Evolutionary conservation across 2,797 vertebrate genomes (phyloP), one percentile per base, ranked within the genome.

Genomic region (Sparidentex hasta): DNA sequence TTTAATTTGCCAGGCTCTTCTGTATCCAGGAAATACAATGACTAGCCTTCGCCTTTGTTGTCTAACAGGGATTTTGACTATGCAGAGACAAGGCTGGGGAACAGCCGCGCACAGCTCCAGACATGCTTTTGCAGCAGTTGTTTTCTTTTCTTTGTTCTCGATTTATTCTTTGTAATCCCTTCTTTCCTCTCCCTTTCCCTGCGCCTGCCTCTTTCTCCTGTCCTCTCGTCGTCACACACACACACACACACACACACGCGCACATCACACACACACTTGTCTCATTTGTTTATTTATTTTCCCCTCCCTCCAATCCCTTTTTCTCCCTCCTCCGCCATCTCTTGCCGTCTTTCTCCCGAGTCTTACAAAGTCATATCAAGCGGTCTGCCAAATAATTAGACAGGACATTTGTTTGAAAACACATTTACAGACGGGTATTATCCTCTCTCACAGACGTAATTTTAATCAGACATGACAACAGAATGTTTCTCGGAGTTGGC

Each of bases 331-430:
- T 55, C 71, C 13, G 68, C 73, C 62, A 21, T 77, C 64, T 76
- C 75, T 57, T n/a, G 58, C 69, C 47, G 55, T 83, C 78, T 65
- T 82, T 80, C 80, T 80, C 80, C 38, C 81, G 68, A 85, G 83
- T 84, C 83, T 75, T 63, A 82, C 43, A 52, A 88, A 85, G 87
- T 88, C 78, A 77, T 81, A 89, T 91, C 86, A 90, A 90, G 89
- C 33, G 21, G 81, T 73, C 83, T 85, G 90, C 87, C 90, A 93
- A 88, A 93, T 90, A 90, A 94, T 93, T 87, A 90, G 93, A 90
- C 38, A 74, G 87, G 84, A 93, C 90, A 89, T 91, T 93, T 92
- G 87, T 92, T 91, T 90, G 90, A 93, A 92, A 93, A 93, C 90
- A 89, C 88, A 91, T 93, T 93, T 90, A 93, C 87, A 90, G 88